phyloP scores from a whole-genome alignment of 2,113 vertebrate genomes.

The Proterorhinus semilunaris region DNA sequence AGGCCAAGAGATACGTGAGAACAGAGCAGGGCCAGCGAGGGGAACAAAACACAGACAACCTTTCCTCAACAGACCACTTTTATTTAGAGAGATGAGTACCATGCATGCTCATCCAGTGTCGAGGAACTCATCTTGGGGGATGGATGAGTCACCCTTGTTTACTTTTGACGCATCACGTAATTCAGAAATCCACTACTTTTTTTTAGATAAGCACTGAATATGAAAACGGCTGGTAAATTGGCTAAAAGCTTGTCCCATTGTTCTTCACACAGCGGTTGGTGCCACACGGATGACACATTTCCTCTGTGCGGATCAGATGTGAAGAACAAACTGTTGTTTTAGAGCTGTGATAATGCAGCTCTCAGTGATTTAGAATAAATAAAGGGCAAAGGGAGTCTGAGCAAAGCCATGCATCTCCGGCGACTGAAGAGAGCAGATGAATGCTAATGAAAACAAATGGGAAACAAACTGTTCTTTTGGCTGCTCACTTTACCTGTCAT shows the following conservation, averaged over 20 bases:
- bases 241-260: background rate
- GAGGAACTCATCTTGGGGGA: conserved; percentile 45
- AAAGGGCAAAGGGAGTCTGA: background rate
- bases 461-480: conserved; percentile 1
- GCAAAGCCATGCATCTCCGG: background rate
- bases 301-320: background rate
- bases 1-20: conserved; percentile 19
- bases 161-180: background rate
- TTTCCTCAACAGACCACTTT: conserved; percentile 7
- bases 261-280: conserved; percentile 1
- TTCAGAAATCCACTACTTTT: background rate
- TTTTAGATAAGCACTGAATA: background rate
- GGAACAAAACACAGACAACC: conserved; percentile 12
- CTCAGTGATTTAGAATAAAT: conserved; percentile 6
- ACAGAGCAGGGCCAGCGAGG: conserved; percentile 18
- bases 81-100: conserved; percentile 5
- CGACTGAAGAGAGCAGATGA: background rate
- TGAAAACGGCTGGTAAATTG: background rate
- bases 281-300: conserved; percentile 11
- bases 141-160: conserved; percentile 23
- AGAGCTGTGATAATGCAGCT: background rate
- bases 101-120: conserved; percentile 28
- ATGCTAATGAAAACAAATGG: conserved; percentile 6
- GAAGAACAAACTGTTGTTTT: background rate
- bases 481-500: background rate